phyloP scores from a whole-genome alignment of 1,140 invertebrate species.

The Neuroterus valhalla region DNA sequence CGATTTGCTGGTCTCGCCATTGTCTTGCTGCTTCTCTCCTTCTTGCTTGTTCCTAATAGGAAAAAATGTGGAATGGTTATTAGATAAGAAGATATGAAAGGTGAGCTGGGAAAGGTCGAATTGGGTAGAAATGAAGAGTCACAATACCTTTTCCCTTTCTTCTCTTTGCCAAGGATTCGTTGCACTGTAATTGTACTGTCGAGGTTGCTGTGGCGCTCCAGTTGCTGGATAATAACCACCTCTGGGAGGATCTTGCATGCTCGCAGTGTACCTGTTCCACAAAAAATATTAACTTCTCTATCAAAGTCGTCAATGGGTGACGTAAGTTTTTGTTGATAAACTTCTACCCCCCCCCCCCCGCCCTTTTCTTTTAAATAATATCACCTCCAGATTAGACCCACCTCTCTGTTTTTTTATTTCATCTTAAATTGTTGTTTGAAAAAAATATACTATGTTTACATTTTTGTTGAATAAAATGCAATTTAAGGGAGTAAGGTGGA shows the following conservation, averaged over 20 bases:
- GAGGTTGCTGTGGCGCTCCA: constrained; percentile 66
- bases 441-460: no score
- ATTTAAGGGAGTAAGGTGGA: no score
- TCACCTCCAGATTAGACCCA: no score
- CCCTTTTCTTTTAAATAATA: no score
- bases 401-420: no score
- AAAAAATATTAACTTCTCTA: not conserved
- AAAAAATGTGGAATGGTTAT: constrained; percentile 3
- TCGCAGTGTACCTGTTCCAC: constrained; percentile 77
- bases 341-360: no score
- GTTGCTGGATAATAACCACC: constrained; percentile 82
- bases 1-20: constrained; percentile 90
- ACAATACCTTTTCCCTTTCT: constrained; percentile 86
- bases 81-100: not conserved
- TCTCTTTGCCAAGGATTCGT: constrained; percentile 92
- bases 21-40: constrained; percentile 82
- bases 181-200: constrained; percentile 75
- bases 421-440: no score
- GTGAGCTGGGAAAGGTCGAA: not conserved
- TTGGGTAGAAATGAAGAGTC: not conserved
- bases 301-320: no score
- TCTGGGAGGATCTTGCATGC: constrained; percentile 84
- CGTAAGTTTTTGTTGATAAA: no score
- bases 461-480: no score
- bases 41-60: constrained; percentile 79